Evolutionary conservation across 2,113 vertebrate species (phyloP), one percentile per base, ranked within the genome.

Genomic region (Sceloporus undulatus): DNA sequence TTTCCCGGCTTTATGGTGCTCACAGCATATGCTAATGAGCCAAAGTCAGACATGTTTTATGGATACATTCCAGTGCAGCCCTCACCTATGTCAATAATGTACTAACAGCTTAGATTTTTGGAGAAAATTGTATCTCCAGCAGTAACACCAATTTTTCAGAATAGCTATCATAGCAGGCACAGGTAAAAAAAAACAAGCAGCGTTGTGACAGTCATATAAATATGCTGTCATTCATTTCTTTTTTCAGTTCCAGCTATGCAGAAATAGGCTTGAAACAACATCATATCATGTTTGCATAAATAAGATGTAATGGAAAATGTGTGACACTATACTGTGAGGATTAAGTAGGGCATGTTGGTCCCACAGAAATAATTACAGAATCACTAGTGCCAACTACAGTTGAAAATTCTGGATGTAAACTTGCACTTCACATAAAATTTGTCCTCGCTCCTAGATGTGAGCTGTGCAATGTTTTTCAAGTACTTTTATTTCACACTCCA

Each of bases 221-320:
- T n/a, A 38, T 75, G 70, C 14, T 52, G 21, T 40, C 68, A 54
- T 81, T 68, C 54, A 65, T 29, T 52, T 52, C 59, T 62, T 48
- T 38, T 25, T 27, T 68, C 79, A 59, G 66, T 85, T 54, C 42
- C 56, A 9, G 59, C 42, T 54, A 86, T 23, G 25, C 42, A 70
- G 25, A 54, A 21, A 38, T 80, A 85, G 70, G 54, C 13, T 89
- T 62, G 23, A 65, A 74, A 73, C 66, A 73, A 65, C 73, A 40
- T 27, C 70, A 62, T 34, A 75, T 54, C 62, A 27, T 75, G 40
- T 52, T 87, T 87, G 19, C 27, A 75, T 75, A 76, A 87, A 62
- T 74, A 75, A 48, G 27, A 19, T 9, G 70, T 34, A 81, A 82
- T 82, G 78, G 86, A 87, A 87, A 87, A 87, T 74, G 23, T 75